Conservation (phyloP, 2,113 vertebrate species). For the Pardalotus punctatus region DNA sequence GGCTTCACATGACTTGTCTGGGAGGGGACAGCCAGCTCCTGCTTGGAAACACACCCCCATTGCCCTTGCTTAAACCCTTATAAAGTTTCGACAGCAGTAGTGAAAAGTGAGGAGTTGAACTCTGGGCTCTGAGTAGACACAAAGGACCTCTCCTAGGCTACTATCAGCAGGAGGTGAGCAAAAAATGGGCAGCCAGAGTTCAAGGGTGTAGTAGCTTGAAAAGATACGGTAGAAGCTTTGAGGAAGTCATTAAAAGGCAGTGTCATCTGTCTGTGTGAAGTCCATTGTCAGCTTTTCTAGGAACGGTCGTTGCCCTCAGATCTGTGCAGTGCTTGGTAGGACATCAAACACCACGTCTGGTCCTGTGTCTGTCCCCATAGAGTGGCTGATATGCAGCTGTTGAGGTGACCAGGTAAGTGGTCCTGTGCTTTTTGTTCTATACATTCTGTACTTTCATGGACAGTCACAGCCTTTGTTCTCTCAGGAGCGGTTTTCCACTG, state of each 20-base stretch:
- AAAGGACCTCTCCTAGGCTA: background rate
- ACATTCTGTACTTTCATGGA: background rate
- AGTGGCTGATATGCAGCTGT: background rate
- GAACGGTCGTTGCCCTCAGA: background rate
- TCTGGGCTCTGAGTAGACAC: background rate
- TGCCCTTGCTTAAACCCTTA: background rate
- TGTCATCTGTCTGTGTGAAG: background rate
- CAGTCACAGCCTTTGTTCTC: background rate
- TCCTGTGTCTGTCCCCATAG: background rate
- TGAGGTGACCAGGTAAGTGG: background rate
- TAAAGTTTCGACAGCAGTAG: background rate
- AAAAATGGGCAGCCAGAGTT: background rate
- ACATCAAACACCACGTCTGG: background rate
- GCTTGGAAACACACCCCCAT: background rate
- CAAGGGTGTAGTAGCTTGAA: background rate
- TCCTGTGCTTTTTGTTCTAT: background rate
- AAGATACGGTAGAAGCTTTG: background rate
- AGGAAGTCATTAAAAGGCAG: background rate
- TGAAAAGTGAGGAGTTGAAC: background rate
- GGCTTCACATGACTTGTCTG: conserved; percentile 58
- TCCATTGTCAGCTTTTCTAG: background rate
- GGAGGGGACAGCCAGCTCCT: conserved; percentile 39
- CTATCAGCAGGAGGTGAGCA: conserved; percentile 40
- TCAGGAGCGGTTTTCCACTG: background rate
- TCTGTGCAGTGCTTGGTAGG: background rate